Evolutionary conservation across 1,140 invertebrate genomes (phyloP).

Genomic region (Zaprionus inermis): DNA sequence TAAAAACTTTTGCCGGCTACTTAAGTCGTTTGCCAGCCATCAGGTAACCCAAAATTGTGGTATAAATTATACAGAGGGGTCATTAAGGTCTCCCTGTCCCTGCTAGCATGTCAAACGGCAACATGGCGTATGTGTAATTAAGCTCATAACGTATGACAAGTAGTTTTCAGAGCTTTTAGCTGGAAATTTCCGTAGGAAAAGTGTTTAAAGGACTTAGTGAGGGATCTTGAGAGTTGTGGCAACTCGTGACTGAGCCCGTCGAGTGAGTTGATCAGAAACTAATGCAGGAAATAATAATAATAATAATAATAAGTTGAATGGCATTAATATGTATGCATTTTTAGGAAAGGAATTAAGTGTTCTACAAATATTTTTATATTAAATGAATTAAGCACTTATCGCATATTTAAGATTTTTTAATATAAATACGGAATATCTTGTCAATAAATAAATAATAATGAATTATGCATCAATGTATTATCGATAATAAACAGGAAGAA

Average conservation of each 20-base stretch:
- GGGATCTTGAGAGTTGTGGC: background rate
- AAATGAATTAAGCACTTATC: too few species aligned
- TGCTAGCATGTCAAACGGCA: conserved; percentile 61
- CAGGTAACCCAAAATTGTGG: conserved; percentile 53
- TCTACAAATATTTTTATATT: background rate
- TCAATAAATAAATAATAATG: too few species aligned
- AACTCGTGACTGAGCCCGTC: background rate
- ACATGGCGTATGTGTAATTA: conserved; percentile 73
- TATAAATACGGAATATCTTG: too few species aligned
- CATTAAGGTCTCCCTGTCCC: conserved; percentile 52
- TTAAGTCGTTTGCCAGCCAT: conserved; percentile 4
- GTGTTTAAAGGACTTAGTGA: background rate
- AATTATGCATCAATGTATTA: too few species aligned
- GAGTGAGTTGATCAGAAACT: background rate
- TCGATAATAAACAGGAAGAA: too few species aligned
- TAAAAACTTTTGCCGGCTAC: conserved; percentile 23
- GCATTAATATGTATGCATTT: background rate
- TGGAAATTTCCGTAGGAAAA: background rate
- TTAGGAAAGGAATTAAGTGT: too few species aligned
- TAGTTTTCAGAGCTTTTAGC: background rate
- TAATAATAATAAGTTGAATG: background rate
- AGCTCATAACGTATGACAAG: conserved; percentile 43
- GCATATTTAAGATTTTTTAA: too few species aligned
- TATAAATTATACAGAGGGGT: conserved; percentile 74
- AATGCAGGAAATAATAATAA: background rate